A percentile compares a stretch with the other conserved stretches of the same genome.
Evolutionary conservation across 2,888 invertebrate genomes (phyloP).

Genomic region (Prenolepis imparis): DNA sequence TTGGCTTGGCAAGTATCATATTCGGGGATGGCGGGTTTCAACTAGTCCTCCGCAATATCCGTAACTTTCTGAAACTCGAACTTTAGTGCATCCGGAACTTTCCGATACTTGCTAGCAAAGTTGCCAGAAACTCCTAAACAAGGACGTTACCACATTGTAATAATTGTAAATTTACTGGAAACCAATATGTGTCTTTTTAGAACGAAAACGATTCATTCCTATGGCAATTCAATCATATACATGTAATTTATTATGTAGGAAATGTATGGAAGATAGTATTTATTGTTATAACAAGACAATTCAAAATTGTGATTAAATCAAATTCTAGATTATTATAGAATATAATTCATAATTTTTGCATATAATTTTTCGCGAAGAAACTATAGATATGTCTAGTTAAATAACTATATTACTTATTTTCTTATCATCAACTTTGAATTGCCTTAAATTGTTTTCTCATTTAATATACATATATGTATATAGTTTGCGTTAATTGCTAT

Average conservation of each 20-base stretch:
- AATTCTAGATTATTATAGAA: neutral
- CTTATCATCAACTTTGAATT: neutral
- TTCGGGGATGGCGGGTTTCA: neutral
- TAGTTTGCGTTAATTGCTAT: conserved; percentile 28
- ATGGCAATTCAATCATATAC: neutral
- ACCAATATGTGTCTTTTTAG: conserved; percentile 12
- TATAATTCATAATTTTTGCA: neutral
- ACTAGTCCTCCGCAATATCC: conserved; percentile 42
- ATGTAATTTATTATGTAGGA: neutral
- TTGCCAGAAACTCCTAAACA: conserved; percentile 41
- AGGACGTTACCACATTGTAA: conserved; percentile 23
- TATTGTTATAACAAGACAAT: neutral
- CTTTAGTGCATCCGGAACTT: conserved; percentile 39
- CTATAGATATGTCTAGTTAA: neutral
- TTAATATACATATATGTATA: no score
- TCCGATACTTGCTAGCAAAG: conserved; percentile 36
- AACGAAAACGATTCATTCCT: conserved; percentile 9
- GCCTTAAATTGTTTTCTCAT: neutral
- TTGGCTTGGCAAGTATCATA: conserved; percentile 28
- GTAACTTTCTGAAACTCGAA: conserved; percentile 42
- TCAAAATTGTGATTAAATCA: neutral
- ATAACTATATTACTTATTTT: neutral
- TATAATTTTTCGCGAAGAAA: neutral
- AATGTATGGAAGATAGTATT: neutral
- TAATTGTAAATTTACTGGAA: conserved; percentile 48